Evolutionary conservation across 53 echinoderm and acorn worm genomes (phyloP), one percentile per base, ranked within the genome.

Genomic region (Echinometra lucunter): DNA sequence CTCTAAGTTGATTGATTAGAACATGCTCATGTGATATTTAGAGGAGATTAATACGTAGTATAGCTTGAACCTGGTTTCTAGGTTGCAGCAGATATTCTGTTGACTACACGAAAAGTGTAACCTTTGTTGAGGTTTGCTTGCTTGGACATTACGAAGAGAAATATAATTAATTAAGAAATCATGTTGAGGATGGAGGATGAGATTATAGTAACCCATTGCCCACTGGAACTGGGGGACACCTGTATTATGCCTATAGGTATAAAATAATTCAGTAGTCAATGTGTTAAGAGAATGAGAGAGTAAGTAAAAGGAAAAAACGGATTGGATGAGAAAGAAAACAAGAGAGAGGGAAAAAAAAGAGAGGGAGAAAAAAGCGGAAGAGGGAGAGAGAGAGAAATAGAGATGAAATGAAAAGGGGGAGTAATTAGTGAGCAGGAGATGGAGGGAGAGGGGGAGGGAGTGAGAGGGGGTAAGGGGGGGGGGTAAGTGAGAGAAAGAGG

Each of bases 1-100:
- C 28, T 27, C 30, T 28, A 47, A 44, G 85, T 85, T 85, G 85
- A 85, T 85, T 85, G 85, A 85, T 85, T 47, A n/a, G 49, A 47
- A 85, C 49, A 85, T 47, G 53, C 85, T 85, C 49, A 13, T 47
- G 47, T 19, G 30, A 85, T 53, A 49, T 49, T 47, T 28, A 85
- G 12, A 30, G 85, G 45, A 85, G 85, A n/a, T 27, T 85, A 6
- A 27, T 85, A 49, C 40, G 6, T 40, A 38, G 2, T 47, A 2
- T 23, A 44, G 81, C 81, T 49, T 49, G 85, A 28, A 85, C 27
- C 45, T 47, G 85, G 47, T 85, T 3, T 38, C 0, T 42, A 2
- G 78, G 78, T 19, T 19, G 40, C 42, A 78, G 78, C 78, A 78
- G 78, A 78, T 78, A 66, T 69, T 34, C 8, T 69, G 30, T 69